Evolutionary conservation across 2,888 invertebrate genomes (phyloP).

Genomic region (Cryptosula pallasiana): DNA sequence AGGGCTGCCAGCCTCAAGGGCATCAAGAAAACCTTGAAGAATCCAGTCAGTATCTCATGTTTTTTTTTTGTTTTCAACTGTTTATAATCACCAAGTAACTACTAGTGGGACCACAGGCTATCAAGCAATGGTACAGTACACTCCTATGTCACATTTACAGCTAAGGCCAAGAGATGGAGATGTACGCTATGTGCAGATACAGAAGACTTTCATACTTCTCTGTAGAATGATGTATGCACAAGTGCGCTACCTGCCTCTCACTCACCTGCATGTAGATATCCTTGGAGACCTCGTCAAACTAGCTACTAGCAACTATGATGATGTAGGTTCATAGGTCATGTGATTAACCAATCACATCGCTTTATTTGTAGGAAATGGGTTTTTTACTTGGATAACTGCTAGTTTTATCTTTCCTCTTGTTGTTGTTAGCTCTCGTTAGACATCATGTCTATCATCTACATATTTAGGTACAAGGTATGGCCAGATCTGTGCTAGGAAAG

Average conservation of each 20-base stretch:
- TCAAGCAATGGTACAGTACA: no score
- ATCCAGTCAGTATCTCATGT: conserved; percentile 41
- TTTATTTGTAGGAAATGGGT: no score
- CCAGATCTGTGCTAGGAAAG: conserved; percentile 65
- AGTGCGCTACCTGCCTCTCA: neutral
- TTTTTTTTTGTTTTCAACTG: no score
- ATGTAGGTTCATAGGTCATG: no score
- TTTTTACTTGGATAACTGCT: no score
- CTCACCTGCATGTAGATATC: neutral
- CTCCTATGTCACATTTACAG: no score
- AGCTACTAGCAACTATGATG: conserved; percentile 31
- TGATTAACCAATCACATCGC: no score
- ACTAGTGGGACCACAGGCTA: no score
- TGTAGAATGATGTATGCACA: conserved; percentile 1
- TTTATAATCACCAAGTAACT: no score
- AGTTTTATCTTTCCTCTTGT: no score
- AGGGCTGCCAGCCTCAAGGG: conserved; percentile 65
- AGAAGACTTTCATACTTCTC: neutral
- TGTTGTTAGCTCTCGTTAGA: neutral
- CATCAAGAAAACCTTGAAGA: conserved; percentile 53
- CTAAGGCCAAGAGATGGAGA: neutral
- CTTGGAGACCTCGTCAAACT: conserved; percentile 36
- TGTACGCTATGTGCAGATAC: neutral
- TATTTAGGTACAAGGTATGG: conserved; percentile 61
- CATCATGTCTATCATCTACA: no score